Evolutionary conservation across 2,888 invertebrate genomes (phyloP).

Genomic region (Noctuana brunneofusca): DNA sequence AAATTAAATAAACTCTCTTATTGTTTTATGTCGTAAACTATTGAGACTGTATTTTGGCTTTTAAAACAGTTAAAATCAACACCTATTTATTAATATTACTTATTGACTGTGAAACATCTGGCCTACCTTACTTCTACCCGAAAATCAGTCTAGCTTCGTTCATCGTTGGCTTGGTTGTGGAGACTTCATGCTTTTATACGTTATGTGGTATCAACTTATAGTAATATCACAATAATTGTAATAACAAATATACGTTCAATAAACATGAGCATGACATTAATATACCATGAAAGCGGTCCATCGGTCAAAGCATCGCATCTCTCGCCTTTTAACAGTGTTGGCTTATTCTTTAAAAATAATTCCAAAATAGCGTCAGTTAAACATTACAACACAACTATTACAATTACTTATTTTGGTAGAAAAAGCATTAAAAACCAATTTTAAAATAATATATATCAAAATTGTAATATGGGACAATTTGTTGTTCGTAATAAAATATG

Average conservation of each 20-base stretch:
- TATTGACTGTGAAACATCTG: constrained; percentile 75
- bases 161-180: constrained; percentile 65
- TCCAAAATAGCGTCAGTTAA: neutral
- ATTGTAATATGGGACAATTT: too few relatives aligned
- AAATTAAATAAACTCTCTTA: constrained; percentile 82
- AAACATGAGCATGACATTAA: constrained; percentile 32
- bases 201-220: constrained; percentile 64
- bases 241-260: constrained; percentile 50
- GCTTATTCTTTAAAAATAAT: neutral
- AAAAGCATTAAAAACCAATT: neutral
- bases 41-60: constrained; percentile 78
- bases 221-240: constrained; percentile 80
- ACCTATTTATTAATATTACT: constrained; percentile 64
- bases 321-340: constrained; percentile 14
- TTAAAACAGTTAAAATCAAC: constrained; percentile 71
- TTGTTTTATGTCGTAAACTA: constrained; percentile 73
- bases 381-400: neutral
- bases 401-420: neutral
- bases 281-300: constrained; percentile 26
- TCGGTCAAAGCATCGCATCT: constrained; percentile 10
- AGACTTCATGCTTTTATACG: constrained; percentile 51
- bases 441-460: too few relatives aligned
- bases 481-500: neutral
- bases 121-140: constrained; percentile 77
- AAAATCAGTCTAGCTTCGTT: constrained; percentile 79